These are phyloP conservation scores for Bombus affinis DNA, from an alignment of 1,140 invertebrate genomes.

Conservation along the genomic window DNA sequence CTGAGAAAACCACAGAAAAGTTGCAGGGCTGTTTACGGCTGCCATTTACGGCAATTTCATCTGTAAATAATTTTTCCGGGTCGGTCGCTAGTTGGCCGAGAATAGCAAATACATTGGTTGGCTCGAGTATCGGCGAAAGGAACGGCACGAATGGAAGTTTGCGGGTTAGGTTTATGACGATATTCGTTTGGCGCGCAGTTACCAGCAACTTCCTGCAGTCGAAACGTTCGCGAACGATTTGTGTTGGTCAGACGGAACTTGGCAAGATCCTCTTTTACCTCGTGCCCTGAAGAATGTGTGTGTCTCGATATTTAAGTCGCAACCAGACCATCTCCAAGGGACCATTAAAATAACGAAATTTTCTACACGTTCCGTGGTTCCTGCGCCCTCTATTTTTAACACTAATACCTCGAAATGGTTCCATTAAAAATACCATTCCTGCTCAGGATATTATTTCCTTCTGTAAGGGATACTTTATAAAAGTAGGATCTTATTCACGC, in stretches of 20 bases:
- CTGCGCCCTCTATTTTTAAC: not conserved
- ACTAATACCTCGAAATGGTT: not conserved
- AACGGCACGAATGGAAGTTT: slow-evolving; percentile 19
- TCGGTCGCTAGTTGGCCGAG: not conserved
- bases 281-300: not conserved
- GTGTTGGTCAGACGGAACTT: slow-evolving; percentile 9
- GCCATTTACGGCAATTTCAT: not conserved
- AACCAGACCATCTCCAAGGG: not conserved
- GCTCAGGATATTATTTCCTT: not conserved
- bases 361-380: not conserved
- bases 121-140: slow-evolving; percentile 2
- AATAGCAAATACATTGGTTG: slow-evolving; percentile 6
- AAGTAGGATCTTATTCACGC: not conserved
- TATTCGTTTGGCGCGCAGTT: slow-evolving; percentile 26
- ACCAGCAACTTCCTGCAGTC: slow-evolving; percentile 15
- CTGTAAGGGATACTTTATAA: not conserved
- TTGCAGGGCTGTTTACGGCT: too few species aligned
- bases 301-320: not conserved
- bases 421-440: not conserved
- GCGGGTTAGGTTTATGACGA: slow-evolving; percentile 36
- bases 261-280: not conserved
- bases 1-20: not conserved
- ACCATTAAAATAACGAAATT: not conserved
- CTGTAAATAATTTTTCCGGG: slow-evolving; percentile 7
- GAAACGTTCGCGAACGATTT: slow-evolving; percentile 18